Conservation (phyloP, 2,888 invertebrate genomes). For the Palloptera scutellata region DNA sequence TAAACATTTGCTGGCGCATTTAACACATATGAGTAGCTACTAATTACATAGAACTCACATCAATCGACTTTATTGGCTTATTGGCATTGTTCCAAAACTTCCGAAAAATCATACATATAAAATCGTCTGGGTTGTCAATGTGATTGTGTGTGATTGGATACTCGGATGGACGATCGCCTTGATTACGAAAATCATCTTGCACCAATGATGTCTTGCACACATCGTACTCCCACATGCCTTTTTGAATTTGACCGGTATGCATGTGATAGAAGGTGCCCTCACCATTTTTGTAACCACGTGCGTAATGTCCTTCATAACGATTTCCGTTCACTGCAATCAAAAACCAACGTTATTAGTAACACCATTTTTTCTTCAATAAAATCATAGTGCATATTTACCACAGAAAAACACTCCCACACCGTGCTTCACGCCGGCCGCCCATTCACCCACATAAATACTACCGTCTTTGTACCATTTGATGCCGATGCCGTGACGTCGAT, state of each 20-base stretch:
- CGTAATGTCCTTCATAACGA: constrained; percentile 60
- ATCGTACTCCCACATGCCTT: constrained; percentile 59
- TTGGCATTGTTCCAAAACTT: constrained; percentile 45
- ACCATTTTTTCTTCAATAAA: constrained; percentile 3
- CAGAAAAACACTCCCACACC: constrained; percentile 59
- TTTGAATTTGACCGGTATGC: constrained; percentile 60
- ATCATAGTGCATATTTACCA: constrained; percentile 46
- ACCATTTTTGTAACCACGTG: constrained; percentile 58
- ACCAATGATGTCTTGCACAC: constrained; percentile 54
- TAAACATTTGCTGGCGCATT: neutral
- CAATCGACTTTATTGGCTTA: constrained; percentile 45
- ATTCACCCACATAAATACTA: constrained; percentile 58
- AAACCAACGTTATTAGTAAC: neutral
- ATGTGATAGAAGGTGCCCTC: constrained; percentile 60
- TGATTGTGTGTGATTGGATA: constrained; percentile 52
- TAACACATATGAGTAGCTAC: neutral
- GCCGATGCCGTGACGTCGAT: constrained; percentile 57
- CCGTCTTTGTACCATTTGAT: constrained; percentile 59
- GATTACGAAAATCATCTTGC: constrained; percentile 54
- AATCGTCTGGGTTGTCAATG: constrained; percentile 51
- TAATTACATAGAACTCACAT: constrained; percentile 38
- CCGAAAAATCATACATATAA: constrained; percentile 52
- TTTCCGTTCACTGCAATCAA: constrained; percentile 56
- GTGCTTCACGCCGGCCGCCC: constrained; percentile 54
- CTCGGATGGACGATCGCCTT: constrained; percentile 45